These are phyloP conservation scores for Hippocampus mohnikei DNA, from an alignment of 2,113 vertebrate species.

Conservation along the genomic window DNA sequence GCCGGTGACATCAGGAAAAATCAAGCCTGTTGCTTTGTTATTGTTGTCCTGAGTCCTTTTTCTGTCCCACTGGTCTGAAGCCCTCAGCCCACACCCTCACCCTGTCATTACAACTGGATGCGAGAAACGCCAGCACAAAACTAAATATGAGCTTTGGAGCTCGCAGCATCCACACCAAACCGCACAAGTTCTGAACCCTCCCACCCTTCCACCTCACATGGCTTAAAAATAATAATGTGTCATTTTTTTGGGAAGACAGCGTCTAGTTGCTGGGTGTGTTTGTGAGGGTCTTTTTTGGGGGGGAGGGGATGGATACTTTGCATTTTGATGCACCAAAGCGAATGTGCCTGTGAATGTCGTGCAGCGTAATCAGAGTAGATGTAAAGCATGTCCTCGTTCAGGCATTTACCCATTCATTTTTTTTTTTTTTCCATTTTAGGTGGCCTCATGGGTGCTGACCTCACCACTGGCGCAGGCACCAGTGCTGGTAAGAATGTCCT, in stretches of 20 bases:
- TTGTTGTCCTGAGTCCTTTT: constrained; percentile 63
- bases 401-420: constrained; percentile 46
- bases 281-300: constrained; percentile 24
- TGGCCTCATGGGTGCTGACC: constrained; percentile 99
- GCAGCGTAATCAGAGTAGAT: constrained; percentile 20
- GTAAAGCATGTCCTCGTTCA: constrained; percentile 47
- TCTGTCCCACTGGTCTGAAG: constrained; percentile 53
- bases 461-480: constrained; percentile 97
- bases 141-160: constrained; percentile 76
- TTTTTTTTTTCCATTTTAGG: constrained; percentile 71
- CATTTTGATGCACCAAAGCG: constrained; percentile 10
- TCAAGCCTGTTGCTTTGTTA: constrained; percentile 62
- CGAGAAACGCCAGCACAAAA: constrained; percentile 61
- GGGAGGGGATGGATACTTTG: constrained; percentile 22
- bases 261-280: constrained; percentile 50
- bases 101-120: constrained; percentile 71
- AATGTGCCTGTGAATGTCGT: constrained; percentile 25
- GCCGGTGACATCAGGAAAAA: constrained; percentile 57
- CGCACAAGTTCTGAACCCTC: constrained; percentile 51
- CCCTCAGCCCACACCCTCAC: constrained; percentile 63
- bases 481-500: constrained; percentile 90
- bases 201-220: constrained; percentile 68
- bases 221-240: constrained; percentile 74
- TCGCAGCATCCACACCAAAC: constrained; percentile 53
- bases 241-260: constrained; percentile 67